Percentiles rank a stretch among this genome's conserved stretches.
Evolutionary conservation across 2,797 vertebrate genomes (phyloP).

Genomic region (Dendrocincla fuliginosa): DNA sequence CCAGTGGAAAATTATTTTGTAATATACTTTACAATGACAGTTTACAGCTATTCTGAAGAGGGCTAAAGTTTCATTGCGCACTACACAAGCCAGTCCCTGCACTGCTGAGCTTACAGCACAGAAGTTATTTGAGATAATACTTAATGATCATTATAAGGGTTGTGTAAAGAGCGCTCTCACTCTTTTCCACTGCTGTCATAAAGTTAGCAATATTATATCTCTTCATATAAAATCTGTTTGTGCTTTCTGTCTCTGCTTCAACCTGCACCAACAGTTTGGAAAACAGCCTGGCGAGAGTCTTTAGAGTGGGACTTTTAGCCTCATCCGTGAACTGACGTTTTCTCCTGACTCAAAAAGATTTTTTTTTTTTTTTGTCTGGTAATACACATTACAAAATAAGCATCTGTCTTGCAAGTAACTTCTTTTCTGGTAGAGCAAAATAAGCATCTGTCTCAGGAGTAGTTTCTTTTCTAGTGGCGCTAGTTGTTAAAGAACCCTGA

Average conservation of each 20-base stretch:
- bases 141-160: background rate
- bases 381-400: conserved; percentile 18
- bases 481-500: background rate
- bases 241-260: background rate
- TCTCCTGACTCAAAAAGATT: background rate
- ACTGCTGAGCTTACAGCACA: background rate
- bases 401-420: background rate
- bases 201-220: background rate
- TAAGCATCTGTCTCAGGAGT: background rate
- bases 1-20: background rate
- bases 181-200: background rate
- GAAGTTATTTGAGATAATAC: background rate
- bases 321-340: conserved; percentile 2
- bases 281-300: background rate
- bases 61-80: background rate
- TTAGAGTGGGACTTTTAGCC: background rate
- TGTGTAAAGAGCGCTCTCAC: background rate
- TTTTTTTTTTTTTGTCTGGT: background rate
- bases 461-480: background rate
- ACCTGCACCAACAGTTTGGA: background rate
- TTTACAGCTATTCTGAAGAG: background rate
- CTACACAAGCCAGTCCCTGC: background rate
- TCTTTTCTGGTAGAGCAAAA: background rate
- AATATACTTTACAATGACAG: background rate
- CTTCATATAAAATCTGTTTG: background rate